Evolutionary conservation across 2,797 vertebrate genomes (phyloP).

Genomic region (Pampus argenteus): DNA sequence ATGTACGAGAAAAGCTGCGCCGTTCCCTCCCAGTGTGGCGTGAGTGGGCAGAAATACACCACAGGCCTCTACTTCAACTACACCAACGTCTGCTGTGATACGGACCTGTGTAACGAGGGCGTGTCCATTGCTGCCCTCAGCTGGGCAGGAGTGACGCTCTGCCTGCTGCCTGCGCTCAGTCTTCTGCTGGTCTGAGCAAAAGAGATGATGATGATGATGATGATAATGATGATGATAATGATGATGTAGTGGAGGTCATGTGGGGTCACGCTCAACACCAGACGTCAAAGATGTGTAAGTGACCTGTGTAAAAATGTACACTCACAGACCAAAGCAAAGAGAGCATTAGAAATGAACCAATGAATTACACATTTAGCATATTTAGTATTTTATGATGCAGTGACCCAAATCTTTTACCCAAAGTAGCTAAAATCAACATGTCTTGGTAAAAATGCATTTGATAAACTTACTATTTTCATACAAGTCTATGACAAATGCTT

Average conservation of each 20-base stretch:
- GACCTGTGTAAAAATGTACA: not conserved
- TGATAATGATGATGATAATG: not conserved
- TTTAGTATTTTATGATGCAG: not conserved
- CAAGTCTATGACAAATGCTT: too few species aligned
- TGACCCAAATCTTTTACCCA: not conserved
- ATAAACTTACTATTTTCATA: too few species aligned
- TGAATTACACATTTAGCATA: not conserved
- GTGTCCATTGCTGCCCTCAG: conserved; percentile 20
- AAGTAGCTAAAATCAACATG: too few species aligned
- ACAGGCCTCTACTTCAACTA: conserved; percentile 84
- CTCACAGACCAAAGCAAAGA: not conserved
- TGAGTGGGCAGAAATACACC: conserved; percentile 75
- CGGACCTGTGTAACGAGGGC: conserved; percentile 84
- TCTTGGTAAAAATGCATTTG: too few species aligned
- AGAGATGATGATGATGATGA: too few species aligned
- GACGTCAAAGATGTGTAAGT: not conserved
- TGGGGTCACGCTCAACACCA: not conserved
- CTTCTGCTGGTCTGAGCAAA: conserved; percentile 65
- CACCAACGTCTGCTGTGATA: conserved; percentile 85
- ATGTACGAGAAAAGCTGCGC: conserved; percentile 87
- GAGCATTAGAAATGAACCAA: not conserved
- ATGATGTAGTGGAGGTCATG: not conserved
- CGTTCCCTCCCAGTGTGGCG: conserved; percentile 75
- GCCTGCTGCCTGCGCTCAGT: conserved; percentile 55
- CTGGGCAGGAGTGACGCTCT: conserved; percentile 52